A percentile compares a stretch with the other conserved stretches of the same genome.
These are phyloP conservation scores for Dipus sagitta DNA, from an alignment of 2,797 vertebrate species.

Conservation along the genomic window DNA sequence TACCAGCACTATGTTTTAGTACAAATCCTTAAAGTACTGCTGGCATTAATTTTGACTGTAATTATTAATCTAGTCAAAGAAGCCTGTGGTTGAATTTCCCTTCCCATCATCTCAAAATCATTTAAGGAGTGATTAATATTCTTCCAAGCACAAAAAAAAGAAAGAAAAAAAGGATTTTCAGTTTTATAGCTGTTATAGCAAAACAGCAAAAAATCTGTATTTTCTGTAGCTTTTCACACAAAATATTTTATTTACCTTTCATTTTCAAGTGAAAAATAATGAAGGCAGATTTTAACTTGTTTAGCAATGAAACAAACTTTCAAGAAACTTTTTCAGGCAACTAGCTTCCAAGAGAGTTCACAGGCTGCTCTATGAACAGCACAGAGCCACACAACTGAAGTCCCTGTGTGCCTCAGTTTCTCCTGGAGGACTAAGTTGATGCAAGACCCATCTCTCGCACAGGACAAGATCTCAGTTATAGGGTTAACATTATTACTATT, in stretches of 20 bases:
- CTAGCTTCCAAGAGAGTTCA: background rate
- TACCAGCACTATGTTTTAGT: background rate
- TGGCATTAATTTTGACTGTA: slow-evolving; percentile 32
- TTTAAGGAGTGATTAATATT: background rate
- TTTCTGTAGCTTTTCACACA: slow-evolving; percentile 4
- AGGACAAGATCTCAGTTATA: background rate
- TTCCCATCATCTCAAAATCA: background rate
- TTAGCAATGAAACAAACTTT: background rate
- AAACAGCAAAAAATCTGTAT: background rate
- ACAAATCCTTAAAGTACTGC: background rate
- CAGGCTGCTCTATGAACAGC: background rate
- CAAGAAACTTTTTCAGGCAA: background rate
- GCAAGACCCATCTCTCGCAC: background rate
- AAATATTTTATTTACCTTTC: slow-evolving; percentile 18
- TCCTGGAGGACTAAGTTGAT: background rate
- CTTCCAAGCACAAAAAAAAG: background rate
- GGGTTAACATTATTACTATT: background rate
- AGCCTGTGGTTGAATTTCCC: background rate
- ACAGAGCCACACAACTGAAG: fast-evolving
- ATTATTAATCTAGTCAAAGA: background rate
- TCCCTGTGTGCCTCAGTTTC: background rate
- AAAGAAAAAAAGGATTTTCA: background rate
- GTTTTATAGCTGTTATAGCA: background rate
- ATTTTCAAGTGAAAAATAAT: slow-evolving; percentile 21
- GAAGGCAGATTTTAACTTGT: background rate